phyloP scores from a whole-genome alignment of 2,797 vertebrate species.

The Diceros bicornis region DNA sequence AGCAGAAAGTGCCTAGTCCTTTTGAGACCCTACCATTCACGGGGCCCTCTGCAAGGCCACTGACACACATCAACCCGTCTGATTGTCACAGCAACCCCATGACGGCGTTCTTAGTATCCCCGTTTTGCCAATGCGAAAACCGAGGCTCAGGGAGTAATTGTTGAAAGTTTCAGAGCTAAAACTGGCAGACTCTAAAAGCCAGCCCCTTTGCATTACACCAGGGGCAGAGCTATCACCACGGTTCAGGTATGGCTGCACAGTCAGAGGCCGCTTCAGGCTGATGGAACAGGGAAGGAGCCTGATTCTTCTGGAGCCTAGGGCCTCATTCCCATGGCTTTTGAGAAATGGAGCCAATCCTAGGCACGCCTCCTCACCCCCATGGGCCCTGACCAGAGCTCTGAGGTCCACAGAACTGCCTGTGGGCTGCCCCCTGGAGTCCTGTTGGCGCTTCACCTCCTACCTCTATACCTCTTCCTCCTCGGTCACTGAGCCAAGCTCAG shows the following conservation, averaged over 20 bases:
- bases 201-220: background rate
- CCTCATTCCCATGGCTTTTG: background rate
- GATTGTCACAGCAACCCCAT: background rate
- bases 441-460: accelerated
- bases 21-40: background rate
- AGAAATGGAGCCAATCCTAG: background rate
- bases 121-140: background rate
- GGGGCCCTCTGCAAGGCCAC: too few relatives aligned
- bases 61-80: background rate
- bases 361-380: accelerated
- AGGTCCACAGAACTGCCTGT: background rate
- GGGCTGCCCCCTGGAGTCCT: background rate
- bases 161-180: background rate
- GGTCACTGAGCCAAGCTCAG: background rate
- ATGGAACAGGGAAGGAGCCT: background rate
- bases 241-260: too few relatives aligned
- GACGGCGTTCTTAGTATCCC: background rate
- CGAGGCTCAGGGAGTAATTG: background rate
- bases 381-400: background rate
- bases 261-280: background rate
- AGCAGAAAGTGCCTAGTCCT: background rate
- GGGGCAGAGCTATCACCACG: accelerated
- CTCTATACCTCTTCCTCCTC: too few relatives aligned
- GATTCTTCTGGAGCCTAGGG: background rate
- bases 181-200: background rate